Evolutionary conservation across 2,113 vertebrate genomes (phyloP).

Genomic region (Collichthys lucidus): DNA sequence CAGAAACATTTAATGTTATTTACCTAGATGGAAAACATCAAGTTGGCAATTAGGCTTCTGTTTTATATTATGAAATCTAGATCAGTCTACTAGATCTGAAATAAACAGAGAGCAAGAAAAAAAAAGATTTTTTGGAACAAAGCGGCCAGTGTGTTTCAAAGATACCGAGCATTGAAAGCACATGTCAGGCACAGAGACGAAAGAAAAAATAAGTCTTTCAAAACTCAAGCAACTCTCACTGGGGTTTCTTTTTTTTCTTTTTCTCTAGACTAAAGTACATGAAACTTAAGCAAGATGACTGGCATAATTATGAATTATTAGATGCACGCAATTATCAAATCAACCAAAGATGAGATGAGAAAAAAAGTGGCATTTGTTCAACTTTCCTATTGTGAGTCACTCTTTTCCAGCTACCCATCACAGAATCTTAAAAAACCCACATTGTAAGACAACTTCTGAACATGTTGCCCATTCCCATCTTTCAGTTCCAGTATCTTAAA

Average conservation of each 20-base stretch:
- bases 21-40: not conserved
- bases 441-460: conserved; percentile 3
- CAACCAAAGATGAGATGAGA: conserved; percentile 13
- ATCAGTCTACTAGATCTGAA: conserved; percentile 21
- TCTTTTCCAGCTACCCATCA: conserved; percentile 8
- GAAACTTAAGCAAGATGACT: not conserved
- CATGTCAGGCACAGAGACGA: conserved; percentile 43
- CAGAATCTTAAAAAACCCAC: conserved; percentile 26
- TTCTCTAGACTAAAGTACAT: not conserved
- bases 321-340: not conserved
- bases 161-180: conserved; percentile 59
- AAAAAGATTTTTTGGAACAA: conserved; percentile 44
- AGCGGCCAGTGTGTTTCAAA: conserved; percentile 44
- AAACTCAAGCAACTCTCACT: conserved; percentile 1
- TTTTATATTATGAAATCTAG: conserved; percentile 1
- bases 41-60: not conserved
- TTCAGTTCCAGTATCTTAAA: not conserved
- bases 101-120: conserved; percentile 35
- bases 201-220: not conserved
- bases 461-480: not conserved
- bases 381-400: conserved; percentile 36
- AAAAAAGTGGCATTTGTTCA: conserved; percentile 13
- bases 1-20: not conserved
- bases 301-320: conserved; percentile 14
- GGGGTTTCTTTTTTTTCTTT: conserved; percentile 12